phyloP scores from a whole-genome alignment of 2,113 vertebrate species.

The Triplophysa siluroides region DNA sequence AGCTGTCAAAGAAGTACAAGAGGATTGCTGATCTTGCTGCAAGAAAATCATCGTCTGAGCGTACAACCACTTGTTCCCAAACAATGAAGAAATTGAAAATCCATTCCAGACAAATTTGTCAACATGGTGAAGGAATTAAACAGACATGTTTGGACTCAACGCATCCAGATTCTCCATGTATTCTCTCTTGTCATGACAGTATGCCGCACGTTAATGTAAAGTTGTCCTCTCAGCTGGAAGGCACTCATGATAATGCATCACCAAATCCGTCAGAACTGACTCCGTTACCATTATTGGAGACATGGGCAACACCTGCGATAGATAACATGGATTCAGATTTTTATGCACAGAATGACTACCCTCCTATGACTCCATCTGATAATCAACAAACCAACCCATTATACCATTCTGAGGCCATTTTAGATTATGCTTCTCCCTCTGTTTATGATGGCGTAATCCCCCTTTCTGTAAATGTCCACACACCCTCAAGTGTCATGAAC shows the following conservation, averaged over 20 bases:
- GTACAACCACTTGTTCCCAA: slow-evolving; percentile 68
- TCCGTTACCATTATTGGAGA: slow-evolving; percentile 67
- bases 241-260: slow-evolving; percentile 34
- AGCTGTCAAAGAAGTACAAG: slow-evolving; percentile 89
- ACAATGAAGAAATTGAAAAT: slow-evolving; percentile 66
- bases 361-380: slow-evolving; percentile 64
- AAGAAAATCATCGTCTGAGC: slow-evolving; percentile 67
- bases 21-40: slow-evolving; percentile 81
- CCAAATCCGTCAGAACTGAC: slow-evolving; percentile 63
- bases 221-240: slow-evolving; percentile 78
- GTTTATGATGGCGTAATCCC: slow-evolving; percentile 56
- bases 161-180: slow-evolving; percentile 61
- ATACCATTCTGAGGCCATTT: slow-evolving; percentile 64
- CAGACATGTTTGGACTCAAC: slow-evolving; percentile 66
- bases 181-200: slow-evolving; percentile 77
- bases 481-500: slow-evolving; percentile 73
- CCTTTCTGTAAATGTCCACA: slow-evolving; percentile 63
- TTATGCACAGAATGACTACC: slow-evolving; percentile 69
- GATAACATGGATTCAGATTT: slow-evolving; percentile 70
- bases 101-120: slow-evolving; percentile 52
- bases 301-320: slow-evolving; percentile 69
- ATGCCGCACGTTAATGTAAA: slow-evolving; percentile 74
- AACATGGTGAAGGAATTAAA: slow-evolving; percentile 67
- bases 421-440: slow-evolving; percentile 63
- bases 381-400: slow-evolving; percentile 47